phyloP scores from a whole-genome alignment of 2,113 vertebrate genomes.

The Dromaius novaehollandiae region DNA sequence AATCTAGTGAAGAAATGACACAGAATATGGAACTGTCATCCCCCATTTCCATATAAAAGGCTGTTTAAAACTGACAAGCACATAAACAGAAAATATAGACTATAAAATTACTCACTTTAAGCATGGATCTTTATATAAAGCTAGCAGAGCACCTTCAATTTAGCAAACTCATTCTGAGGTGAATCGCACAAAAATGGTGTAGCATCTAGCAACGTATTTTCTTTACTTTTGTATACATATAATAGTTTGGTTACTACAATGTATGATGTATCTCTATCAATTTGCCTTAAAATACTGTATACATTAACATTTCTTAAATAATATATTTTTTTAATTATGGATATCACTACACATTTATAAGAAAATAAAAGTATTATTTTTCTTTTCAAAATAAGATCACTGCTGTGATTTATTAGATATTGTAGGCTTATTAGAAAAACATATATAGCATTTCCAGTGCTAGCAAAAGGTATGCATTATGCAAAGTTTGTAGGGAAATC shows the following conservation, averaged over 20 bases:
- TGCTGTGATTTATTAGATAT: background rate
- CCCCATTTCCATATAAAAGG: constrained; percentile 45
- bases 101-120: constrained; percentile 60
- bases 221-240: background rate
- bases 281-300: background rate
- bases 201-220: background rate
- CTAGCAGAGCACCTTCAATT: constrained; percentile 8
- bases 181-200: background rate
- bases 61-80: constrained; percentile 60
- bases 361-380: background rate
- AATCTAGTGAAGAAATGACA: constrained; percentile 27
- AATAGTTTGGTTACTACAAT: background rate
- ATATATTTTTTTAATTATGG: background rate
- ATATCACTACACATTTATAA: background rate
- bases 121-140: constrained; percentile 31
- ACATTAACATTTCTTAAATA: background rate
- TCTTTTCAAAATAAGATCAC: background rate
- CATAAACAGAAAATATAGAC: constrained; percentile 65
- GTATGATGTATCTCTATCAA: background rate
- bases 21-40: constrained; percentile 53
- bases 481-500: background rate
- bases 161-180: constrained; percentile 9
- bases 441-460: background rate
- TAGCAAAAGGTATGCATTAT: background rate
- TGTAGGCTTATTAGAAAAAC: background rate